Base-by-base conservation (phyloP, 2,113 vertebrate genomes). In the Smithornis capensis region DNA sequence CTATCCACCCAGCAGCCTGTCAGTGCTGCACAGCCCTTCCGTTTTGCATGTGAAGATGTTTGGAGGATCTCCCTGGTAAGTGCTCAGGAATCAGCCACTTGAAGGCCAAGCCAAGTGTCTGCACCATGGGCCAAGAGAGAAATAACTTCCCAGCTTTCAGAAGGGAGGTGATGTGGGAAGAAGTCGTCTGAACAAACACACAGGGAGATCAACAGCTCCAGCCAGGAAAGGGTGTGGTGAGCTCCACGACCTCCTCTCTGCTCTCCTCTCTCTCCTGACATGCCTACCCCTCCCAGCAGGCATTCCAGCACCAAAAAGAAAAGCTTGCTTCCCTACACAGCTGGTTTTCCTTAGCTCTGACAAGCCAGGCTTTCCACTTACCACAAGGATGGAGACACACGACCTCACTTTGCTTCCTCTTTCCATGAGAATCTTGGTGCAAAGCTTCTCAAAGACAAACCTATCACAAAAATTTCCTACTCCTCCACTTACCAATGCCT, bases 181-280 rank as follows among this genome's bases (percentile, higher is more conserved):
- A n/a, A 92, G 38, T 25, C 16, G 4, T 70, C 27, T 56, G 37
- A 28, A 16, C 19, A 31, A 37, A 57, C 69, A 8, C 47, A 19
- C 1, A 8, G 14, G 13, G 55, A 83, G 19, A 65, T 11, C 28
- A 35, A 21, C 33, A 11, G 8, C 50, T 59, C 59, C 2, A 2
- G 38, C 33, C 68, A 67, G 81, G 84, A 91, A 89, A 67, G 37
- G 55, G 13, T 29, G 64, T 25, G 33, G 37, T 60, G 68, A 56
- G 23, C 42, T 78, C 42, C 1, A 0, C 29, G 53, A n/a, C 49
- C 10, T 38, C 15, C 14, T 2, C 1, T 14, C 17, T 9, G 28
- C 68, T 65, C 52, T 53, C 56, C 56, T 37, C 44, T 60, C 14
- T 42, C 12, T 38, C 33, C 47, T 47, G 22, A 42, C 35, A 8